Base-by-base conservation (phyloP, 2,797 vertebrate genomes). In the Toxotes lorentzi region DNA sequence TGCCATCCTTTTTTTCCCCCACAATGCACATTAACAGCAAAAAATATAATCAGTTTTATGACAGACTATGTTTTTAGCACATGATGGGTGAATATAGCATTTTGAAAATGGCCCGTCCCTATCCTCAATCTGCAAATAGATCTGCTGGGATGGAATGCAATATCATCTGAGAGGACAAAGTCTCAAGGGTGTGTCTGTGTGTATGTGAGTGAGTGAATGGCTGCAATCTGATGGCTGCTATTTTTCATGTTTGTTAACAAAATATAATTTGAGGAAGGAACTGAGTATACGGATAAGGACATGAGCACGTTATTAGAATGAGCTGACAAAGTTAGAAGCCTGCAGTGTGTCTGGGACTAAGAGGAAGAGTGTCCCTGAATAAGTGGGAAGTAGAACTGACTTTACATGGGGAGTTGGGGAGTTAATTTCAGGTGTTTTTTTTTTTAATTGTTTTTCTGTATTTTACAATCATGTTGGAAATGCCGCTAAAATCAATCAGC, bases 71-170 rank as follows among this genome's bases (percentile, higher is more conserved):
- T 51, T 95, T 95, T 95, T 88, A 93, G 89, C 91, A 82, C 92
- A 91, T 92, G 96, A 96, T 95, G 92, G 93, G 93, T 90, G 89
- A 92, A 91, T 89, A 94, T 93, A 87, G 88, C 86, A 94, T 93
- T 93, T 94, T 70, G 83, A 93, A 95, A 94, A 93, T 91, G 85
- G 91, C 91, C 85, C 85, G 69, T 79, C 85, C 47, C 60, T 75
- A 51, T 38, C 83, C 75, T 81, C 85, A 88, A 90, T 91, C 90
- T 90, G 45, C 57, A 73, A 79, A 84, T 79, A 73, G 88, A 91
- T 78, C 79, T 65, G 53, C 78, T 60, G 84, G 82, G 80, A 88
- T 48, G 85, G 82, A 89, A 90, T 78, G 80, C 84, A 87, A 82
- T 84, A 87, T 87, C 84, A 81, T 67, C 54, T 34, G 81, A 88